Evolutionary conservation across 2,797 vertebrate genomes (phyloP).

Genomic region (Odontamblyopus rebecca): DNA sequence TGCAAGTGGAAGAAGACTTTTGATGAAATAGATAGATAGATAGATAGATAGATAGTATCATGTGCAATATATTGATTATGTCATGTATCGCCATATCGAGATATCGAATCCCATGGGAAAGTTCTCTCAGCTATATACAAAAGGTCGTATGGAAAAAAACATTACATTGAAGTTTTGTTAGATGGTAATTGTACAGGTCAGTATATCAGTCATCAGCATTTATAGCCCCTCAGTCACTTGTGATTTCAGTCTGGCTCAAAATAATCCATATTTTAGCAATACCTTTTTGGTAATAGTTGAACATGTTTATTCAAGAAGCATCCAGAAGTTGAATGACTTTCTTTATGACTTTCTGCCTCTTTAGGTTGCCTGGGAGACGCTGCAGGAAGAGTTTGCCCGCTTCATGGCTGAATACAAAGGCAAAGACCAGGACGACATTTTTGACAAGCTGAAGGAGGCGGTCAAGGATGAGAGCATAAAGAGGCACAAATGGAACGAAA

Average conservation of each 20-base stretch:
- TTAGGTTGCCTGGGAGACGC: constrained; percentile 97
- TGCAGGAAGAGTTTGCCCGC: constrained; percentile 96
- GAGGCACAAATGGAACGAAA: constrained; percentile 96
- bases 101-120: too few relatives aligned
- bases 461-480: constrained; percentile 98
- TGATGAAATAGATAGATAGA: too few relatives aligned
- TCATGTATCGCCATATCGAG: too few relatives aligned
- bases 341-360: constrained; percentile 12
- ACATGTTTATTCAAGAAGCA: background rate
- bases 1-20: too few relatives aligned
- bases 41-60: too few relatives aligned
- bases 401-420: constrained; percentile 97
- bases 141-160: too few relatives aligned
- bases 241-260: background rate
- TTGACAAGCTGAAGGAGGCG: constrained; percentile 96
- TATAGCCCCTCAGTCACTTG: too few relatives aligned
- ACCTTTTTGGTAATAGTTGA: background rate
- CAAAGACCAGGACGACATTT: constrained; percentile 97
- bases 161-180: too few relatives aligned
- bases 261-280: background rate
- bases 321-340: constrained; percentile 19
- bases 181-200: too few relatives aligned
- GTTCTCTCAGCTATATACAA: too few relatives aligned
- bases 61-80: too few relatives aligned
- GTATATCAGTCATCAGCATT: too few relatives aligned